Evolutionary conservation across 1,140 invertebrate genomes (phyloP), one percentile per base, ranked within the genome.

Genomic region (Delia radicum): DNA sequence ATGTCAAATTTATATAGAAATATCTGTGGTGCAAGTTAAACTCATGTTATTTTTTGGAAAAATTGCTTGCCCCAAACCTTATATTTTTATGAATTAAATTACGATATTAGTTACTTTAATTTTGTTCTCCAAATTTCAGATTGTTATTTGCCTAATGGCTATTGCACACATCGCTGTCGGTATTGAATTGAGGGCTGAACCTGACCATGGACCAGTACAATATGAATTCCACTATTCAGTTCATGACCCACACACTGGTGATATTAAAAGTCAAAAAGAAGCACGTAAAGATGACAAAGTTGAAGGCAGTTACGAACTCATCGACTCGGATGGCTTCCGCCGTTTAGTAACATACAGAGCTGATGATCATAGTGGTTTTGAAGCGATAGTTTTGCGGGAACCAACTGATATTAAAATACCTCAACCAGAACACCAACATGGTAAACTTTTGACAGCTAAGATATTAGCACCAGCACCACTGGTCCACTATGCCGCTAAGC

Each of bases 341-440:
- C 89, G 92, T 76, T 91, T 91, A 78, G 92, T 93, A 65, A 90
- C 92, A 33, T 94, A 94, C 87, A 92, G 91, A 42, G 91, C 92
- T 74, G 92, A 93, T 80, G 89, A 91, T 21, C 89, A 93, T 80
- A 91, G 89, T 79, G 92, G 92, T 78, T 92, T 93, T 84, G 90
- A 92, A 85, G 92, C 92, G 1, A 86, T 91, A 24, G 89, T 93
- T 7, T 88, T 88, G 65, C 87, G 89, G 6, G 89, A 91, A 80
- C 87, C 88, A 2, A 84, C 87, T 21, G 82, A 87, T 63, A 86
- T 87, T 28, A 84, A 87, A 69, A 86, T 86, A 8, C 84, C 83
- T 0, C 79, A 84, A 77, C 89, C 90, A 0, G 87, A 79, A 61
- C 75, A 75, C 1, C 76, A 78, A 24, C 81, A 80, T 26, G 42